Percentiles rank a stretch among this genome's conserved stretches.
phyloP scores from a whole-genome alignment of 2,888 invertebrate genomes.

The Unio pictorum region DNA sequence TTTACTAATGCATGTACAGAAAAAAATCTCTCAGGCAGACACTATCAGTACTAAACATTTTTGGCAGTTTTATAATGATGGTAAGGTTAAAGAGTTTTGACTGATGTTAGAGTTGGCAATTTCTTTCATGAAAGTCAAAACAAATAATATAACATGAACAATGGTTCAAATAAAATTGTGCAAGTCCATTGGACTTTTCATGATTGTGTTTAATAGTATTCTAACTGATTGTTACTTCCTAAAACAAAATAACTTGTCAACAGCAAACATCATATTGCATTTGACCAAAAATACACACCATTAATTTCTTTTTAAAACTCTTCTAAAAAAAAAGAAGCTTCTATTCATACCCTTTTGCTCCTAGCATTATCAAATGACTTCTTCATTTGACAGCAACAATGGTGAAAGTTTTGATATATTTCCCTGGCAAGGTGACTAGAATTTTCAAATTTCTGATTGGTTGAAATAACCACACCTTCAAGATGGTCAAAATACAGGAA shows the following conservation, averaged over 20 bases:
- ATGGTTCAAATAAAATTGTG: too few relatives aligned
- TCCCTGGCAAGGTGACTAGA: constrained; percentile 72
- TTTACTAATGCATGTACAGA: too few relatives aligned
- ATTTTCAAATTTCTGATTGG: constrained; percentile 26
- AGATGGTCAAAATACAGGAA: constrained; percentile 82
- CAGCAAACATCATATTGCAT: not conserved
- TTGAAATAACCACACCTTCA: constrained; percentile 81
- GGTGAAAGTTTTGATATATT: constrained; percentile 81
- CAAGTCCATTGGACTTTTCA: too few relatives aligned
- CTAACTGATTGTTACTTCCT: not conserved
- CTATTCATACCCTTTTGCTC: constrained; percentile 73
- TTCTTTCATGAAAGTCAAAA: too few relatives aligned
- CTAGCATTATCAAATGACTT: constrained; percentile 81
- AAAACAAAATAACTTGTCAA: not conserved
- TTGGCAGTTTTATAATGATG: too few relatives aligned
- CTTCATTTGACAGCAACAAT: constrained; percentile 82
- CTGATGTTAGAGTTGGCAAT: too few relatives aligned
- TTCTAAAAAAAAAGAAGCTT: too few relatives aligned
- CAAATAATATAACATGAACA: too few relatives aligned
- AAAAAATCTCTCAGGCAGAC: too few relatives aligned
- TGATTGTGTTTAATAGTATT: too few relatives aligned
- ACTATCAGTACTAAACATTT: too few relatives aligned
- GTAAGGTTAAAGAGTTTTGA: too few relatives aligned
- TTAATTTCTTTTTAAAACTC: not conserved
- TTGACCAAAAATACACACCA: not conserved